Conservation (phyloP, 2,888 invertebrate species). For the Galerucella nymphaeae region DNA sequence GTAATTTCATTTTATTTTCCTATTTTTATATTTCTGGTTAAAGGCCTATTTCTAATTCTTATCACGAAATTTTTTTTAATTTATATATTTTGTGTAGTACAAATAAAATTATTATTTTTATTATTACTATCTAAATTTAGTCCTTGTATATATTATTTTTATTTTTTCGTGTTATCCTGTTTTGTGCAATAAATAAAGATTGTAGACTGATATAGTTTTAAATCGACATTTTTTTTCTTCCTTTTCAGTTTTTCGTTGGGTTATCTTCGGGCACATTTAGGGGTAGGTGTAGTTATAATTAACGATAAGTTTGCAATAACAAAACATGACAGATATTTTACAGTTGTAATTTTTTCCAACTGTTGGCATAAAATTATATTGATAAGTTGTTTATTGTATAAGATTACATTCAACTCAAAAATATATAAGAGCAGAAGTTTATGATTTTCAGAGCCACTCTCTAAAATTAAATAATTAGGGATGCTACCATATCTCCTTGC, state of each 20-base stretch:
- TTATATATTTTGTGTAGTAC: slow-evolving; percentile 58
- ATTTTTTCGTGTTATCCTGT: slow-evolving; percentile 58
- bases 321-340: no score
- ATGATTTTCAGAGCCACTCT: no score
- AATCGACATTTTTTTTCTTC: slow-evolving; percentile 26
- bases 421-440: no score
- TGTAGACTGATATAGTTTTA: slow-evolving; percentile 64
- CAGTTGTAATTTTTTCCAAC: no score
- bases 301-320: no score
- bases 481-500: no score
- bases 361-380: no score
- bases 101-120: slow-evolving; percentile 60
- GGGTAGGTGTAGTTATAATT: no score
- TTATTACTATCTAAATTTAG: slow-evolving; percentile 59
- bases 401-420: no score
- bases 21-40: neutral
- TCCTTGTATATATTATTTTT: slow-evolving; percentile 57
- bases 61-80: slow-evolving; percentile 52
- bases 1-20: no score
- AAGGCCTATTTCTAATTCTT: neutral
- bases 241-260: neutral
- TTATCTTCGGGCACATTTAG: neutral
- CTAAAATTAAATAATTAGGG: no score
- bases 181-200: slow-evolving; percentile 64
- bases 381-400: no score